These are phyloP conservation scores for Drosophila funebris DNA, from an alignment of 1,140 invertebrate genomes.

Conservation along the genomic window DNA sequence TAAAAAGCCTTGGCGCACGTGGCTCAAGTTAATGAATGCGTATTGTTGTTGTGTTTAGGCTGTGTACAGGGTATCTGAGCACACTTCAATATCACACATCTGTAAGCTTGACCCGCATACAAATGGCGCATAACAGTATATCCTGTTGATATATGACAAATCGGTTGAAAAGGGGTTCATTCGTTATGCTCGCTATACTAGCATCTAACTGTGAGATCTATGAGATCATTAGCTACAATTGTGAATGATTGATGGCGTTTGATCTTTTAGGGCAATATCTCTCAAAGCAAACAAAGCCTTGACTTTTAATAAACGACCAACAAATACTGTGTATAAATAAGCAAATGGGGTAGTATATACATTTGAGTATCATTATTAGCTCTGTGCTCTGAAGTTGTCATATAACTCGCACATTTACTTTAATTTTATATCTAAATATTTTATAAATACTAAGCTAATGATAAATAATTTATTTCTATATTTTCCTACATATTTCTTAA, in stretches of 20 bases:
- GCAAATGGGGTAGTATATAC: no score
- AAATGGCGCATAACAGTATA: neutral
- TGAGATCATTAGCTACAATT: slow-evolving; percentile 23
- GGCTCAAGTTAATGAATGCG: slow-evolving; percentile 23
- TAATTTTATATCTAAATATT: no score
- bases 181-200: neutral
- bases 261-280: neutral
- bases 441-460: no score
- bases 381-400: no score
- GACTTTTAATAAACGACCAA: neutral
- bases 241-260: slow-evolving; percentile 16
- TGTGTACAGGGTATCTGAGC: no score
- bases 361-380: no score
- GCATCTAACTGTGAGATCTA: neutral
- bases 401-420: no score
- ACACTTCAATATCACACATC: no score
- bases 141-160: neutral
- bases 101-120: no score
- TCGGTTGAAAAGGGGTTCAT: neutral
- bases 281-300: neutral
- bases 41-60: no score
- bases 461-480: no score
- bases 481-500: no score
- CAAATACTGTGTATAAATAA: neutral
- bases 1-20: slow-evolving; percentile 21